Percentiles rank a stretch among this genome's conserved stretches.
These are phyloP conservation scores for Sternotherus odoratus DNA, from an alignment of 2,797 vertebrate genomes.

Conservation along the genomic window DNA sequence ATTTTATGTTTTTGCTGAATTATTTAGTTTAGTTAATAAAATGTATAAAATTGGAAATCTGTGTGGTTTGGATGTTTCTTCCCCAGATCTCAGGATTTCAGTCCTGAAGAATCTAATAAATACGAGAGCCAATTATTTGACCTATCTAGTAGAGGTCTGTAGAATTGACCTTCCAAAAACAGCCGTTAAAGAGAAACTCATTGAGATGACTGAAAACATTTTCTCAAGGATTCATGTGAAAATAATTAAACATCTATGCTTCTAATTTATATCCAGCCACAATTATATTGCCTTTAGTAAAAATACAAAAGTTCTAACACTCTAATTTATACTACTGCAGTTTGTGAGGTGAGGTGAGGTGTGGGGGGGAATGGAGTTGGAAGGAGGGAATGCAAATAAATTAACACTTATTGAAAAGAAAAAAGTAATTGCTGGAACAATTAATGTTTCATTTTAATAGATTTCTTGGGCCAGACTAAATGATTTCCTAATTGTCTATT, in stretches of 20 bases:
- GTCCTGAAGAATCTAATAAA: neutral
- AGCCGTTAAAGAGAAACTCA: neutral
- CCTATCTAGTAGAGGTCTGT: neutral
- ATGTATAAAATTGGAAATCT: neutral
- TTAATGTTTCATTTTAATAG: neutral
- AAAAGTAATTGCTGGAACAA: neutral
- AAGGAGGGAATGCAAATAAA: accelerated
- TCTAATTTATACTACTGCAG: neutral
- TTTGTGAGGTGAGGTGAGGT: neutral
- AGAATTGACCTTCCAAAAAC: neutral
- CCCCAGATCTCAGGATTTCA: too few relatives aligned
- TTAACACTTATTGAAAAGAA: neutral
- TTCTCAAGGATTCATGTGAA: neutral
- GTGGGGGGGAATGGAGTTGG: neutral
- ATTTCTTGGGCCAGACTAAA: neutral
- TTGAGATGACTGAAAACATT: neutral
- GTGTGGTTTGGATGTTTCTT: neutral
- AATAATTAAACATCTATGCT: accelerated
- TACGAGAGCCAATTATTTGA: neutral
- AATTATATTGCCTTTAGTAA: neutral
- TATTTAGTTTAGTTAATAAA: neutral
- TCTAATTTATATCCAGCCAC: neutral
- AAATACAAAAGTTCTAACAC: accelerated
- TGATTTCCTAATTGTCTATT: neutral
- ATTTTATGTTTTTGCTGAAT: neutral